Evolutionary conservation across 64 coral and sea anemone genomes (phyloP).

Genomic region (Porites australiensis): DNA sequence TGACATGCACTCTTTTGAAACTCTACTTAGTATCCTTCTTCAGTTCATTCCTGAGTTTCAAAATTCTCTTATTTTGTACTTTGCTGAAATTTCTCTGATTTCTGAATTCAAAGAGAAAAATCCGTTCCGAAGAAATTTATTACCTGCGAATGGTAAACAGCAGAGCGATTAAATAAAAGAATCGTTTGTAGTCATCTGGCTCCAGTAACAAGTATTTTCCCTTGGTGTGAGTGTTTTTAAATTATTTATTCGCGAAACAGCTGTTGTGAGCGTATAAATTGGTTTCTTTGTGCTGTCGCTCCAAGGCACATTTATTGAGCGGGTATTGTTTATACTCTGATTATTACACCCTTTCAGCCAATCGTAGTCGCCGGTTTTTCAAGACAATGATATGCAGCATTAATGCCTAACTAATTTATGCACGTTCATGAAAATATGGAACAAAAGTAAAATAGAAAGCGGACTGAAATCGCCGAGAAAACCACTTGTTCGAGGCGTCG

Average conservation of each 20-base stretch:
- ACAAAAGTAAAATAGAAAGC: slow-evolving; percentile 51
- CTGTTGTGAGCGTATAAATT: slow-evolving; percentile 49
- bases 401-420: slow-evolving; percentile 31
- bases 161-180: not conserved
- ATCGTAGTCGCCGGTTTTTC: not conserved
- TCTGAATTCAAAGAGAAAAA: not conserved
- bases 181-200: not conserved
- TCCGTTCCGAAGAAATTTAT: not conserved
- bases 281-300: slow-evolving; percentile 22
- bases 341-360: slow-evolving; percentile 37
- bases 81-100: not conserved
- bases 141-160: not conserved
- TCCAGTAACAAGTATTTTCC: not conserved
- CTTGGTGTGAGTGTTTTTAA: not conserved
- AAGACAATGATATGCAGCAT: slow-evolving; percentile 40
- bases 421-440: slow-evolving; percentile 34
- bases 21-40: too few species aligned
- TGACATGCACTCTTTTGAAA: too few species aligned
- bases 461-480: slow-evolving; percentile 24
- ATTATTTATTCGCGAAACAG: slow-evolving; percentile 48
- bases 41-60: not conserved
- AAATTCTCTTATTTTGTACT: not conserved
- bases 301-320: slow-evolving; percentile 17
- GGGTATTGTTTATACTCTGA: slow-evolving; percentile 48
- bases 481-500: not conserved